phyloP scores from a whole-genome alignment of 2,888 invertebrate genomes.

The Abscondita cerata region DNA sequence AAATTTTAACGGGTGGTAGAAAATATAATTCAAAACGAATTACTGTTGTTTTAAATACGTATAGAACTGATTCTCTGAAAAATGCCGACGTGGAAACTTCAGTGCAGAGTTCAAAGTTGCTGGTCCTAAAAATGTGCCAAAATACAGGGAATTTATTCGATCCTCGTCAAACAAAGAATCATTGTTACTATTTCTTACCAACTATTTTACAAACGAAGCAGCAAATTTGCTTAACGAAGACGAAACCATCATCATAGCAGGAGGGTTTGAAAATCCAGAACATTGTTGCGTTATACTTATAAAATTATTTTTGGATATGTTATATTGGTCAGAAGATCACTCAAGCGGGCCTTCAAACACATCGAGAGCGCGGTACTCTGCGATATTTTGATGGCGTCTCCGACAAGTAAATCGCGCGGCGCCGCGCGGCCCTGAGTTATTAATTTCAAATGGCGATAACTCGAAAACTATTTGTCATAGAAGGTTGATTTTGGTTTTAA shows the following conservation, averaged over 20 bases:
- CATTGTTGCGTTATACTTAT: not conserved
- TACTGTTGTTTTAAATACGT: slow-evolving; percentile 1
- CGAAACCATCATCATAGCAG: not conserved
- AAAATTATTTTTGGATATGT: no score
- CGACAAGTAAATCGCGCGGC: no score
- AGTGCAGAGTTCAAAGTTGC: not conserved
- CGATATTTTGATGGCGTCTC: no score
- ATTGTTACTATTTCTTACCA: not conserved
- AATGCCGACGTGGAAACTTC: not conserved
- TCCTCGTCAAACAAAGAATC: not conserved
- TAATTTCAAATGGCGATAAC: no score
- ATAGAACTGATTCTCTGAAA: not conserved
- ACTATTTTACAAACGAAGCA: not conserved
- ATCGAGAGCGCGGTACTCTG: no score
- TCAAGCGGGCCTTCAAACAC: no score
- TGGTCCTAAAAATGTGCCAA: not conserved
- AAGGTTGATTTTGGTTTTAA: no score
- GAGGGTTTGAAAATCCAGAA: not conserved
- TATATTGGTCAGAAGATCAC: no score
- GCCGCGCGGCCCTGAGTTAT: no score
- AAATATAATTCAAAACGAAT: not conserved
- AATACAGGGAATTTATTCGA: not conserved
- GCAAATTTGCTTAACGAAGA: not conserved
- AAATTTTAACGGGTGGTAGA: not conserved
- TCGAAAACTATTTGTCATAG: no score